These are phyloP conservation scores for Monodelphis domestica DNA, from an alignment of 2,797 vertebrate species.

Conservation along the genomic window DNA sequence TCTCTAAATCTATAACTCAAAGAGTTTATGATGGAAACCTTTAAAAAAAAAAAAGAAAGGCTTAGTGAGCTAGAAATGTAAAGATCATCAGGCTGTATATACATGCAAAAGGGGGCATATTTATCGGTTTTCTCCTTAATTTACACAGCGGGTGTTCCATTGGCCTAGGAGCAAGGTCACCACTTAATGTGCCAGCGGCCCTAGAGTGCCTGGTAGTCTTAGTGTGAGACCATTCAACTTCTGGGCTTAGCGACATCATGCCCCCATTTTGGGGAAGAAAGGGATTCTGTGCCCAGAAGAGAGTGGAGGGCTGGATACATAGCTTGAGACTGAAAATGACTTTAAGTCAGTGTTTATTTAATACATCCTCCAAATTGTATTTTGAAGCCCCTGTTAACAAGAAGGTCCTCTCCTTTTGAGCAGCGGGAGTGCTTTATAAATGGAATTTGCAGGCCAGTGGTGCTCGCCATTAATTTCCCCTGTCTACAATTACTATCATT, in stretches of 20 bases:
- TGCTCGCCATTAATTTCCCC: slow-evolving; percentile 84
- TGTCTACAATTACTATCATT: slow-evolving; percentile 93
- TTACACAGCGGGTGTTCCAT: neutral
- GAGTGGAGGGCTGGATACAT: slow-evolving; percentile 39
- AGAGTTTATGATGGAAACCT: neutral
- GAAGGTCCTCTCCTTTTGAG: slow-evolving; percentile 86
- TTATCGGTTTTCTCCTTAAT: slow-evolving; percentile 9
- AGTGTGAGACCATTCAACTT: slow-evolving; percentile 7
- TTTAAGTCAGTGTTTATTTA: slow-evolving; percentile 78
- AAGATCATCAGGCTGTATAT: neutral
- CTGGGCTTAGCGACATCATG: neutral
- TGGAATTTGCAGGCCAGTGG: slow-evolving; percentile 87
- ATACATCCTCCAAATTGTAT: slow-evolving; percentile 71
- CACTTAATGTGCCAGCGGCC: slow-evolving; percentile 55
- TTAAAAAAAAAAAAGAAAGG: neutral
- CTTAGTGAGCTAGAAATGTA: neutral
- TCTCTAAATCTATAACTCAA: neutral
- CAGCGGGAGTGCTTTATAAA: slow-evolving; percentile 86
- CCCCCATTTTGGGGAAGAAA: slow-evolving; percentile 49
- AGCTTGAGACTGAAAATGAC: slow-evolving; percentile 69
- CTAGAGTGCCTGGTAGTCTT: neutral
- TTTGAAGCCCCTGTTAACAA: slow-evolving; percentile 86
- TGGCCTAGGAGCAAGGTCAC: slow-evolving; percentile 28
- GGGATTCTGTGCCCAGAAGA: slow-evolving; percentile 39
- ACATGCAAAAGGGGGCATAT: neutral